Evolutionary conservation across 2,797 vertebrate genomes (phyloP).

Genomic region (Pyrocephalus nanus): DNA sequence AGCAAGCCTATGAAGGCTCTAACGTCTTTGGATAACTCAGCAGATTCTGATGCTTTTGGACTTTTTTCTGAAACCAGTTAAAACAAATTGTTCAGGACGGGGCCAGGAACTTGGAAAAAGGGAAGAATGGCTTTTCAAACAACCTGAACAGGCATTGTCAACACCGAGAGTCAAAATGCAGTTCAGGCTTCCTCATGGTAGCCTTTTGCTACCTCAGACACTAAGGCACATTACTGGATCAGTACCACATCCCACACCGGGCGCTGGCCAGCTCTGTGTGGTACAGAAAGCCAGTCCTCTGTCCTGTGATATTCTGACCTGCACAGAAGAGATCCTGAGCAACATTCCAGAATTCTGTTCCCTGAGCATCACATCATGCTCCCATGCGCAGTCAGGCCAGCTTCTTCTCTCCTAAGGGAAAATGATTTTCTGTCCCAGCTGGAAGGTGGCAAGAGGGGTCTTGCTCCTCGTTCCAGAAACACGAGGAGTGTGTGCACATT

Average conservation of each 20-base stretch:
- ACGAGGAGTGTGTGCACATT: background rate
- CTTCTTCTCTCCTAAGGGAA: background rate
- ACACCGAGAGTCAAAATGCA: background rate
- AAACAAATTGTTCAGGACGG: background rate
- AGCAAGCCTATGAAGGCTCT: background rate
- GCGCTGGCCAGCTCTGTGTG: rapidly evolving
- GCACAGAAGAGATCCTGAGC: background rate
- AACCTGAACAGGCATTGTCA: background rate
- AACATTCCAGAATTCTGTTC: background rate
- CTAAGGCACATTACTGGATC: background rate
- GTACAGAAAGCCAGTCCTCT: background rate
- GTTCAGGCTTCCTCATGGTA: rapidly evolving
- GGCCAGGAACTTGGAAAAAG: background rate
- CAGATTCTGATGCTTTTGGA: background rate
- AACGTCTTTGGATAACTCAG: background rate
- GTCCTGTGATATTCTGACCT: background rate
- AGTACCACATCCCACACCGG: too few relatives aligned
- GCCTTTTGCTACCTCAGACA: background rate
- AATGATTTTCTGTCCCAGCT: background rate
- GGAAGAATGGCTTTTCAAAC: background rate
- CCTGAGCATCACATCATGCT: rapidly evolving
- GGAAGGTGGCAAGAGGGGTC: background rate
- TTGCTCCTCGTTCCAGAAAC: background rate
- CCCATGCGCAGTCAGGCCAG: rapidly evolving
- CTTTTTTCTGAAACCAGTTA: background rate